Base-by-base conservation (phyloP, 2,113 vertebrate genomes). In the Amphiprion ocellaris region DNA sequence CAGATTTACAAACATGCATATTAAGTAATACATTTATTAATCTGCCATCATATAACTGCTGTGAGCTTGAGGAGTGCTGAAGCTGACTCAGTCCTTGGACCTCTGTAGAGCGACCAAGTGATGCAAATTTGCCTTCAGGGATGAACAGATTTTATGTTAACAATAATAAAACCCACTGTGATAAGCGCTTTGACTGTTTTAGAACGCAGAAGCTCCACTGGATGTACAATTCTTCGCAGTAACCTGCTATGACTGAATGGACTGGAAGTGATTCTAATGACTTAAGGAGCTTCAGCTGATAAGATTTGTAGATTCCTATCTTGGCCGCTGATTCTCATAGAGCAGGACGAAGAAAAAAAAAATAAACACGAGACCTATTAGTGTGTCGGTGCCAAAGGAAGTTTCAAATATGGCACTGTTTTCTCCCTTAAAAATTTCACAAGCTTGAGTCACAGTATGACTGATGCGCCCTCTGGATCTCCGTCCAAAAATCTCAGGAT, bases 391-490 rank as follows among this genome's bases (percentile, higher is more conserved):
- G 73, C 74, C 65, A 75, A 67, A 72, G 76, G 79, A 78, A 82
- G 71, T 74, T 65, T 86, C 39, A 81, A 88, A 90, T 88, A 84
- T 83, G 82, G 71, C 65, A 63, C 41, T 72, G 65, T 75, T 81
- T 90, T 82, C 66, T 67, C 53, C 26, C 71, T 54, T 66, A 55
- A 21, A 67, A 77, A 90, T 92, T 65, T 75, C 80, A 86, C 58
- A 79, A 30, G 77, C 79, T 82, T 94, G 93, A 93, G 80, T 94
- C 93, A 94, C 79, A 79, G 70, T 69, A 83, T 92, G 87, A 91
- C 79, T 87, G 85, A 89, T 82, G 71, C 79, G 67, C 50, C 77
- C 60, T 19, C 79, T 70, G 59, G 69, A 83, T 74, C 74, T 23
- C 21, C 5, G 61, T 87, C 83, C 85, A 90, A 85, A 84, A 76